Evolutionary conservation across 2,888 invertebrate genomes (phyloP).

Genomic region (Drosophila formosana): DNA sequence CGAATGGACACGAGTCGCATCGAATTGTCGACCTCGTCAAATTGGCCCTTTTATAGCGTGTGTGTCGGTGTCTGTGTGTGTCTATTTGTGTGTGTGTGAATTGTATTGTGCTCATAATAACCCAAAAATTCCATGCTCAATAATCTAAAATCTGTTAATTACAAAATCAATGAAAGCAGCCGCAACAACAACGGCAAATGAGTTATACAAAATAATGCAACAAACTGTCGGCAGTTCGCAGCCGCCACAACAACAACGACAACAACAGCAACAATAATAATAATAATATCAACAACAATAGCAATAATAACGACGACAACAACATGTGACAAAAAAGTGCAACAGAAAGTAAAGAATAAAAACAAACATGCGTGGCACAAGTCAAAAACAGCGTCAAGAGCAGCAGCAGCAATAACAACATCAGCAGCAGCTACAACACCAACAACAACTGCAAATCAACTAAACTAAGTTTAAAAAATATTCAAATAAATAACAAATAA

Average conservation of each 20-base stretch:
- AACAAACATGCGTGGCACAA: constrained; percentile 33
- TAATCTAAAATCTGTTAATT: constrained; percentile 43
- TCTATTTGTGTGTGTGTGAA: constrained; percentile 8
- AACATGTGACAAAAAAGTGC: background rate
- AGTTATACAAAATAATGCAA: constrained; percentile 43
- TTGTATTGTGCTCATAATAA: constrained; percentile 22
- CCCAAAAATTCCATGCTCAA: constrained; percentile 23
- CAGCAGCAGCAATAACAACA: constrained; percentile 16
- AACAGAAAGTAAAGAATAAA: background rate
- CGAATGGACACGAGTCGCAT: constrained; percentile 11
- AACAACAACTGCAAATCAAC: constrained; percentile 20
- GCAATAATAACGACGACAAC: constrained; percentile 20
- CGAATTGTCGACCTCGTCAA: constrained; percentile 24
- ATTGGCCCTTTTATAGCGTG: constrained; percentile 27
- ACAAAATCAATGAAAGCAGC: constrained; percentile 51
- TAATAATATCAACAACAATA: constrained; percentile 2
- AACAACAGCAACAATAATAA: constrained; percentile 11
- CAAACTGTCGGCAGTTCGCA: constrained; percentile 32
- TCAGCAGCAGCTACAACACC: constrained; percentile 14
- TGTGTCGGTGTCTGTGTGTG: constrained; percentile 19
- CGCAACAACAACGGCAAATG: background rate
- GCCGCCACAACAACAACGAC: constrained; percentile 16
- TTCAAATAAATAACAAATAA: background rate
- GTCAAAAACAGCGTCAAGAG: constrained; percentile 31
- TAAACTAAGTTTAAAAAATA: background rate